Base-by-base conservation (phyloP, 2,888 invertebrate genomes). In the Microctonus aethiopoides region DNA sequence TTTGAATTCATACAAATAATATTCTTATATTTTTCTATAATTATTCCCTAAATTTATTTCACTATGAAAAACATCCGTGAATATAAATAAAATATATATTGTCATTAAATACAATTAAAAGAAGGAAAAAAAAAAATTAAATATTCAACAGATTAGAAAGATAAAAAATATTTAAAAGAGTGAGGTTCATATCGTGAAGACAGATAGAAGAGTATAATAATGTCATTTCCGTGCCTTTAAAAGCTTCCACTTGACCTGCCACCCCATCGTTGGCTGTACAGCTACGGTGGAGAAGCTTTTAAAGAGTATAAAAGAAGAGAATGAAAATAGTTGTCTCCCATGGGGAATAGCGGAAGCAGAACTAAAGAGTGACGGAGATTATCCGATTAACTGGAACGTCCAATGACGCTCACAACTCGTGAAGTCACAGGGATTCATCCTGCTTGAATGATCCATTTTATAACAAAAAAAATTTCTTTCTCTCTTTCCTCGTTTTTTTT, bases 331-430 rank as follows among this genome's bases (percentile, higher is more conserved):
- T 29, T 22, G 32, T 32, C 41, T 61, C 36, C 39, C 7, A 46
- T 16, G 20, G 46, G 16, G 20, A 1, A 46, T 46, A 46, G 46
- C 46, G 26, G 29, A 56, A 36, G 41, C 29, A 13, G 20, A 36
- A 51, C 51, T 61, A 62, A 52, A 62, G 61, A 61, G 41, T 32
- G 36, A 29, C 54, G 29, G 24, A 39, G 68, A 68, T 68, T 68
- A 68, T 68, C 68, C 68, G 68, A 68, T 68, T 68, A 68, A 54
- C 54, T 36, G 60, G 20, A 22, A 60, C 24, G 54, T 68, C 68
- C 41, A 61, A 61, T 61, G 41, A 39, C 68, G 54, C 68, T 61
- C 68, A 46, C 46, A 5, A 16, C 46, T 46, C 46, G 16, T 46
- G 46, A 16, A 1, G 46, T 46, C 46, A 61, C 20, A 36, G 26